Percentiles rank a stretch among this genome's conserved stretches.
Evolutionary conservation across 2,797 vertebrate species (phyloP).

Genomic region (Phrynocephalus guinanensis): DNA sequence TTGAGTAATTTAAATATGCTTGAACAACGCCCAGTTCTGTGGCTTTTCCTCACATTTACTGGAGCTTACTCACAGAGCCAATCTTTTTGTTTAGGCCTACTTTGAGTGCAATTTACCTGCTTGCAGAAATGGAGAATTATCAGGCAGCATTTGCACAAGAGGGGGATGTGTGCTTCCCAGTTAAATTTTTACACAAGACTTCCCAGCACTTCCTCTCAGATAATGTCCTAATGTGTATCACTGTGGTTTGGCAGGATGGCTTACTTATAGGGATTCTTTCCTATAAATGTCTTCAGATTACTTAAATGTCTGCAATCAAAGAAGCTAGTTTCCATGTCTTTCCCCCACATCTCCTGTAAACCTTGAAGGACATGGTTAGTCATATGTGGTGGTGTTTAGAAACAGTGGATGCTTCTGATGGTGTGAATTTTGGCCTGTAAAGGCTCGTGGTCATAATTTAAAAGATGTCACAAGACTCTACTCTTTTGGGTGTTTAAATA

Average conservation of each 20-base stretch:
- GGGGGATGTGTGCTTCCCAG: not conserved
- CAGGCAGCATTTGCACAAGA: conserved; percentile 44
- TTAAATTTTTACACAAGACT: not conserved
- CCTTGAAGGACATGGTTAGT: not conserved
- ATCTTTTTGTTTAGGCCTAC: conserved; percentile 74
- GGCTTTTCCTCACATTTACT: conserved; percentile 76
- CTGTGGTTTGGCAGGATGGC: not conserved
- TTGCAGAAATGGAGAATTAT: conserved; percentile 67
- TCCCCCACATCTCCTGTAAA: not conserved
- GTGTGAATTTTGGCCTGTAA: not conserved
- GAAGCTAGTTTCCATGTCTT: not conserved
- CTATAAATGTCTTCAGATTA: not conserved
- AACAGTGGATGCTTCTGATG: not conserved
- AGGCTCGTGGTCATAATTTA: not conserved
- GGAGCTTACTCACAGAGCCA: conserved; percentile 60
- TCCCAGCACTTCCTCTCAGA: not conserved
- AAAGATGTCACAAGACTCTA: not conserved
- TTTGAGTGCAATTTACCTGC: conserved; percentile 66
- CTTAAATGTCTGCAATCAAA: not conserved
- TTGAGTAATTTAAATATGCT: conserved; percentile 80
- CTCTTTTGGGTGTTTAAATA: not conserved
- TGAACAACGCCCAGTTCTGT: conserved; percentile 70
- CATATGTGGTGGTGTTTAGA: not conserved
- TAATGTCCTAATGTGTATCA: not conserved
- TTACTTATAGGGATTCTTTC: too few relatives aligned